Evolutionary conservation across 2,888 invertebrate species (phyloP).

Genomic region (Watsonalla cultraria): DNA sequence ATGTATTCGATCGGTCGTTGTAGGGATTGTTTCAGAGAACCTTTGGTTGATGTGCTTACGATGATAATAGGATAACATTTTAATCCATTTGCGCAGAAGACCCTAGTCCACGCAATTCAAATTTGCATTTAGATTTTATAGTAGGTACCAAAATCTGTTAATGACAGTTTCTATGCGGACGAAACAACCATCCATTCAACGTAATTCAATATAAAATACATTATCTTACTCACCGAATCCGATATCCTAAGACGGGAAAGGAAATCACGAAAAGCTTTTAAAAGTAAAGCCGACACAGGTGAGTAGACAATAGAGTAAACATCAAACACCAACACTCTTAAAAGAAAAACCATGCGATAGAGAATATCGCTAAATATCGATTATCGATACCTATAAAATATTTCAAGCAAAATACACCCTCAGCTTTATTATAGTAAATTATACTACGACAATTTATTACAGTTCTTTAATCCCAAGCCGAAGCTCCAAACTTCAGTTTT

Average conservation of each 20-base stretch:
- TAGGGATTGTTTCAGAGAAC: too few relatives aligned
- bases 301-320: not conserved
- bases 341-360: not conserved
- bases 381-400: not conserved
- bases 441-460: not conserved
- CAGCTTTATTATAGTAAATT: not conserved
- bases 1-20: too few relatives aligned
- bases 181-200: slow-evolving; percentile 57
- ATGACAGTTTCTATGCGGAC: too few relatives aligned
- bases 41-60: too few relatives aligned
- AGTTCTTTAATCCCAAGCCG: not conserved
- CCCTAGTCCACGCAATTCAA: too few relatives aligned
- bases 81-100: too few relatives aligned
- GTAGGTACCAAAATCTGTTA: too few relatives aligned
- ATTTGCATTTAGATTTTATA: too few relatives aligned
- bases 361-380: not conserved
- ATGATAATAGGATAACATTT: too few relatives aligned
- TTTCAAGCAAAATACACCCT: not conserved
- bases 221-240: slow-evolving; percentile 41
- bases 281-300: slow-evolving; percentile 4
- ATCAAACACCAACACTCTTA: not conserved
- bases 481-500: not conserved
- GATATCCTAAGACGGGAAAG: slow-evolving; percentile 29
- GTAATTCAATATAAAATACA: slow-evolving; percentile 51
- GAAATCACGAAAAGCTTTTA: slow-evolving; percentile 39